Conservation (phyloP, 2,797 vertebrate species). For the Notoglanidium macrostoma region DNA sequence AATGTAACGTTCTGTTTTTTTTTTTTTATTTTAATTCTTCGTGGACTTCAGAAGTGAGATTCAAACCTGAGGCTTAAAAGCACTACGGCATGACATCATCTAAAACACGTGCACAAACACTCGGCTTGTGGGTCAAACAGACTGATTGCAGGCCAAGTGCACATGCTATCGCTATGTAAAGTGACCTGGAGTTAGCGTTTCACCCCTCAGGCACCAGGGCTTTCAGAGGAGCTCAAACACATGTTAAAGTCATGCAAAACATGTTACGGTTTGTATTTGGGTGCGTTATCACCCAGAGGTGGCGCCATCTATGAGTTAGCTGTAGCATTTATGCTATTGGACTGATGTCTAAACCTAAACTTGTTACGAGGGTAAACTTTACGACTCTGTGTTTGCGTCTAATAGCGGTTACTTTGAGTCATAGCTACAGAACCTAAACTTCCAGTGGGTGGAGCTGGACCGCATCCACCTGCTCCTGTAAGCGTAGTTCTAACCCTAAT, state of each 20-base stretch:
- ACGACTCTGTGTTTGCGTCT: not conserved
- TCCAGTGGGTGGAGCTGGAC: not conserved
- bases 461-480: not conserved
- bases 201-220: not conserved
- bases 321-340: not conserved
- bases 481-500: not conserved
- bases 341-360: not conserved
- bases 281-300: not conserved
- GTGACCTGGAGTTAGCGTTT: not conserved
- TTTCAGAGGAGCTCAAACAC: not conserved
- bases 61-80: not conserved
- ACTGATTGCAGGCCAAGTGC: not conserved
- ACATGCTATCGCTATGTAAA: not conserved
- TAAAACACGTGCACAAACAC: constrained; percentile 14
- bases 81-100: not conserved
- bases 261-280: not conserved
- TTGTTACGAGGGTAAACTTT: not conserved
- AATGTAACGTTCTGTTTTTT: not conserved
- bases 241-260: not conserved
- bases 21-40: not conserved
- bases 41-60: not conserved
- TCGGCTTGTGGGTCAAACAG: not conserved
- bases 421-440: not conserved
- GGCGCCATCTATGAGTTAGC: not conserved
- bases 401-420: not conserved